Percentiles rank a stretch among this genome's conserved stretches.
Conservation (phyloP, 2,888 invertebrate genomes). For the Liopterus haemorrhoidalis region DNA sequence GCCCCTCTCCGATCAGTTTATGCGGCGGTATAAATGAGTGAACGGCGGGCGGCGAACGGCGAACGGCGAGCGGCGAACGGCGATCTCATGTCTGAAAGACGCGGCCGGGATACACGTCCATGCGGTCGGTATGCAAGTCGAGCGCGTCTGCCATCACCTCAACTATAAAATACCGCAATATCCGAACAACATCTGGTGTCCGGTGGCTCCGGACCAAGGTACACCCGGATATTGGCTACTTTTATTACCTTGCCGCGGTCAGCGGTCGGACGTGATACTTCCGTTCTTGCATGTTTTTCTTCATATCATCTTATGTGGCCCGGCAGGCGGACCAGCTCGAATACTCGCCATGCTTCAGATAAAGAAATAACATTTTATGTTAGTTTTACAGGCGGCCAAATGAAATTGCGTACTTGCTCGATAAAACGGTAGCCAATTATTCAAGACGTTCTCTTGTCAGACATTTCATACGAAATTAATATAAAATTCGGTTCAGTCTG, state of each 20-base stretch:
- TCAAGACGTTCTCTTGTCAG: constrained; percentile 6
- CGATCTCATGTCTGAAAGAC: neutral
- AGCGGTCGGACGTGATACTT: constrained; percentile 43
- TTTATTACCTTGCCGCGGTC: constrained; percentile 44
- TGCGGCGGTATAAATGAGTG: neutral
- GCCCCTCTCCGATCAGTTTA: constrained; percentile 1
- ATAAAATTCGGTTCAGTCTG: constrained; percentile 7
- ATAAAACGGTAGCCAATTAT: constrained; percentile 26
- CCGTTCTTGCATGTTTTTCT: constrained; percentile 37
- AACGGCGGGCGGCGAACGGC: neutral
- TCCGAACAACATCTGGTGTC: constrained; percentile 26
- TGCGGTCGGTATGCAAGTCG: neutral
- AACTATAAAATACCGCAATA: constrained; percentile 24
- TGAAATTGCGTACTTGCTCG: constrained; percentile 42
- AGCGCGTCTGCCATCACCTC: constrained; percentile 16
- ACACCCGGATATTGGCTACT: constrained; percentile 46
- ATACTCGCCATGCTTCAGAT: constrained; percentile 46
- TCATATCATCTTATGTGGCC: constrained; percentile 25
- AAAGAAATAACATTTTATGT: constrained; percentile 47
- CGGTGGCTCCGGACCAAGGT: constrained; percentile 34
- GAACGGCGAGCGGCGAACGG: neutral
- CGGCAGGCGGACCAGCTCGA: too few relatives aligned
- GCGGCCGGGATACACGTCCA: neutral
- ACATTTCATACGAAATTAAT: constrained; percentile 1
- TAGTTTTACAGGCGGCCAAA: constrained; percentile 43